Percentiles rank a stretch among this genome's conserved stretches.
Conservation (phyloP, 1,140 invertebrate species). For the Myzus persicae region DNA sequence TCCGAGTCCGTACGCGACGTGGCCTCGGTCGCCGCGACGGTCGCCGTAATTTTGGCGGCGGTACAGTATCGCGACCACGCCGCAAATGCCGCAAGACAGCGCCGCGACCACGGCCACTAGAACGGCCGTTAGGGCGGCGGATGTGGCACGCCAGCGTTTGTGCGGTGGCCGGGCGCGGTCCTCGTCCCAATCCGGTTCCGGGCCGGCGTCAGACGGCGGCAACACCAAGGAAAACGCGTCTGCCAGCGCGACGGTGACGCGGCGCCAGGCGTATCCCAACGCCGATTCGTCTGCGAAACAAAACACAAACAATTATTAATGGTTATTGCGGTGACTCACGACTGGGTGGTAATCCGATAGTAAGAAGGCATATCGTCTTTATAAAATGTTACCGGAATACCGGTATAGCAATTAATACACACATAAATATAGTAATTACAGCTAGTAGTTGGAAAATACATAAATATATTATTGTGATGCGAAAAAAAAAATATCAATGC, state of each 20-base stretch:
- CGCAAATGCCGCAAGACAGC: constrained; percentile 26
- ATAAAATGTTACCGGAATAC: too few relatives aligned
- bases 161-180: not conserved
- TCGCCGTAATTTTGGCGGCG: not conserved
- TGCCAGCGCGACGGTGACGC: not conserved
- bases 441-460: too few relatives aligned
- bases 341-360: too few relatives aligned
- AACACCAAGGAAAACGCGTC: not conserved
- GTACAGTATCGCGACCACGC: not conserved
- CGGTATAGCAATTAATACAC: too few relatives aligned
- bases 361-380: too few relatives aligned
- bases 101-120: constrained; percentile 1
- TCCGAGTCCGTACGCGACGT: not conserved
- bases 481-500: too few relatives aligned
- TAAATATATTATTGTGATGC: too few relatives aligned
- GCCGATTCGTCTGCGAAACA: not conserved
- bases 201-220: not conserved
- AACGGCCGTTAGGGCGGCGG: not conserved
- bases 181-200: not conserved
- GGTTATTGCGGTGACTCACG: not conserved
- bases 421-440: too few relatives aligned
- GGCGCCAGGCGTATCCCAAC: not conserved
- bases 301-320: not conserved
- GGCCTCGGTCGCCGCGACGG: not conserved
- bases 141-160: not conserved